A percentile compares a stretch with the other conserved stretches of the same genome.
These are phyloP conservation scores for Chromis chromis DNA, from an alignment of 2,797 vertebrate genomes.

Conservation along the genomic window DNA sequence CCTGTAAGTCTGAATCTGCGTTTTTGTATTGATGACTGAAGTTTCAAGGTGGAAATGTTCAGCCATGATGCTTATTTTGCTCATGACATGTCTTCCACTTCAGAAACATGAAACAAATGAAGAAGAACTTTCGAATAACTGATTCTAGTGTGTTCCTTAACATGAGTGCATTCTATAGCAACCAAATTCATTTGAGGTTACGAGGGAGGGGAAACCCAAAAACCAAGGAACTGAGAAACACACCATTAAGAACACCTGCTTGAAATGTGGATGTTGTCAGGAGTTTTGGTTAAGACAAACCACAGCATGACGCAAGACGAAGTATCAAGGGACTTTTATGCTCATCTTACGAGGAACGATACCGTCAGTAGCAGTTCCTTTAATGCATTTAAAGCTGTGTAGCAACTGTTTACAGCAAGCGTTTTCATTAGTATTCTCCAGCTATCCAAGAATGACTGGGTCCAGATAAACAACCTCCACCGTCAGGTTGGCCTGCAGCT, in stretches of 20 bases:
- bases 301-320: not conserved
- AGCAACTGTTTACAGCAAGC: not conserved
- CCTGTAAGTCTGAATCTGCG: no score
- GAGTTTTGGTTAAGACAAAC: not conserved
- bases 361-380: not conserved
- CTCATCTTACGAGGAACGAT: not conserved
- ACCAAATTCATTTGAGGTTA: no score
- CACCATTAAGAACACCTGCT: not conserved
- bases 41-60: no score
- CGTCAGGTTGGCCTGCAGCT: conserved; percentile 47
- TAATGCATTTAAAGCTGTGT: not conserved
- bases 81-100: no score
- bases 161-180: no score
- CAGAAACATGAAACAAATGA: no score
- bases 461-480: conserved; percentile 32
- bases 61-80: no score
- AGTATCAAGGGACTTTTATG: no score
- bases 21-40: no score
- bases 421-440: not conserved
- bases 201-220: not conserved
- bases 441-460: conserved; percentile 6
- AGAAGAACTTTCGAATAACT: not conserved
- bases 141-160: not conserved
- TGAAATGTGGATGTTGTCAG: not conserved
- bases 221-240: not conserved